These are phyloP conservation scores for Limnephilus lunatus DNA, from an alignment of 2,888 invertebrate species.

Conservation along the genomic window DNA sequence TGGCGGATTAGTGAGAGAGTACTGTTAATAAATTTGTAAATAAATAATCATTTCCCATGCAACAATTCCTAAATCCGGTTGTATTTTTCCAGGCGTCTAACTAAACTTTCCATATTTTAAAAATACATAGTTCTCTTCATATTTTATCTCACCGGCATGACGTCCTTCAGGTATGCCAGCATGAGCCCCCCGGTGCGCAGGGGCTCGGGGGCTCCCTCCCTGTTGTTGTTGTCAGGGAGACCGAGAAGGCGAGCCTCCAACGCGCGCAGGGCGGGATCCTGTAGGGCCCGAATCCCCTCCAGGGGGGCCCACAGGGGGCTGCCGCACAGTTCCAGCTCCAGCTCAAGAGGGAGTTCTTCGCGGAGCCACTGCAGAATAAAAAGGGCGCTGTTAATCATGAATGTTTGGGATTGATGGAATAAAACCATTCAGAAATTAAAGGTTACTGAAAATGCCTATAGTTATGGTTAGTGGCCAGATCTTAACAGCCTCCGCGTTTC, in stretches of 20 bases:
- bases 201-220: conserved; percentile 71
- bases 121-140: background rate
- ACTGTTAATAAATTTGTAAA: too few species aligned
- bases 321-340: conserved; percentile 69
- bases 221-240: conserved; percentile 82
- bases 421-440: too few species aligned
- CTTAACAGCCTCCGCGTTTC: too few species aligned
- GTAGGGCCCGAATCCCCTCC: conserved; percentile 88
- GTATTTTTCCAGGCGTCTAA: background rate
- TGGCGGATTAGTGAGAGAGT: too few species aligned
- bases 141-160: conserved; percentile 56
- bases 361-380: conserved; percentile 82
- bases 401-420: too few species aligned
- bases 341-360: conserved; percentile 82
- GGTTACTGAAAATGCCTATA: background rate
- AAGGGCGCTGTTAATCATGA: conserved; percentile 1
- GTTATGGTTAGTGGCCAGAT: background rate
- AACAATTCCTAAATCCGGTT: background rate
- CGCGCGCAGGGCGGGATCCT: conserved; percentile 87
- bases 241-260: conserved; percentile 85
- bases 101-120: too few species aligned
- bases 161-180: conserved; percentile 58
- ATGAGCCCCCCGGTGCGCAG: conserved; percentile 52
- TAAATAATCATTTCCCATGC: too few species aligned
- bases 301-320: conserved; percentile 75